These are phyloP conservation scores for Falco concolor DNA, from an alignment of 2,797 vertebrate genomes.

Conservation along the genomic window DNA sequence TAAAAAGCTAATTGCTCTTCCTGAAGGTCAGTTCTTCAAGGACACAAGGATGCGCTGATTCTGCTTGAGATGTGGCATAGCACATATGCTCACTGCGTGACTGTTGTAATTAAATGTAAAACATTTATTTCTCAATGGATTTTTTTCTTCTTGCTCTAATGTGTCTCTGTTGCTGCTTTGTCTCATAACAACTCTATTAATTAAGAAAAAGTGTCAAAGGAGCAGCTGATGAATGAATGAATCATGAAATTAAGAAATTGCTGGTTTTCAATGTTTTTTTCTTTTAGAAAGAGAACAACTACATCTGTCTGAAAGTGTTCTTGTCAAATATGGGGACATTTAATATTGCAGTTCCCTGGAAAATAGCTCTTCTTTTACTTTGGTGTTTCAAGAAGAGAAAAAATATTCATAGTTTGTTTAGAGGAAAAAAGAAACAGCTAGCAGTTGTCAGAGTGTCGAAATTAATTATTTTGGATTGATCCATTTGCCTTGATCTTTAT, in stretches of 20 bases:
- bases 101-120: slow-evolving; percentile 10
- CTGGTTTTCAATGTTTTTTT: background rate
- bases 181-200: background rate
- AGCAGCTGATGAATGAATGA: background rate
- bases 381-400: background rate
- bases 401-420: background rate
- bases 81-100: background rate
- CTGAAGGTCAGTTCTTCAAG: background rate
- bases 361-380: background rate
- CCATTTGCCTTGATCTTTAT: slow-evolving; percentile 14
- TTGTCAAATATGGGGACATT: background rate
- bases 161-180: background rate
- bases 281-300: background rate
- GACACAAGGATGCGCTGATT: fast-evolving
- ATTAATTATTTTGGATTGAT: slow-evolving; percentile 8
- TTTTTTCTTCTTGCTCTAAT: background rate
- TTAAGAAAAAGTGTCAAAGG: background rate
- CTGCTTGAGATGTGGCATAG: background rate
- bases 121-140: background rate
- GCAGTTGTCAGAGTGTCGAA: background rate
- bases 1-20: background rate
- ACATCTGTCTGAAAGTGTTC: background rate
- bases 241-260: background rate
- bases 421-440: background rate
- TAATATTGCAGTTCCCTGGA: background rate